These are phyloP conservation scores for Steinernema hermaphroditum DNA, from an alignment of 2,888 invertebrate genomes.

Conservation along the genomic window DNA sequence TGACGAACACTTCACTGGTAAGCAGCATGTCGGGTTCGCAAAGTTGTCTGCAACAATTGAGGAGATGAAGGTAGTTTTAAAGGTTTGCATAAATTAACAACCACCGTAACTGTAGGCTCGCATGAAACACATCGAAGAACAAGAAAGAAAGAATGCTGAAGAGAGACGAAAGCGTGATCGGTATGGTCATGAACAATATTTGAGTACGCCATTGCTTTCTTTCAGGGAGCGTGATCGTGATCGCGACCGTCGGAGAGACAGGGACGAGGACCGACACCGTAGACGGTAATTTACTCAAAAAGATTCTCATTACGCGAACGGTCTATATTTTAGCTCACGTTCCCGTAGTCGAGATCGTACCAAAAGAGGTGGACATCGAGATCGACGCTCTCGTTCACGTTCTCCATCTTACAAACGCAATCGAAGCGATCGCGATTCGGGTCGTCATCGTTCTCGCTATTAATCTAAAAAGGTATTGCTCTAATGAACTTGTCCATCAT, in stretches of 20 bases:
- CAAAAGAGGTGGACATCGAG: not conserved
- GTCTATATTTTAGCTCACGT: slow-evolving; percentile 6
- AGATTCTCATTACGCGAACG: not conserved
- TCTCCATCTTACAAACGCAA: slow-evolving; percentile 14
- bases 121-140: slow-evolving; percentile 29
- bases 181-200: not conserved
- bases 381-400: slow-evolving; percentile 12
- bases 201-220: not conserved
- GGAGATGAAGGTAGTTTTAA: slow-evolving; percentile 38
- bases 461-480: slow-evolving; percentile 13
- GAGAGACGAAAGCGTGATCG: slow-evolving; percentile 30
- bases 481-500: slow-evolving; percentile 2
- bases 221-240: slow-evolving; percentile 25
- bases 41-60: slow-evolving; percentile 67
- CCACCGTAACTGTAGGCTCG: not conserved
- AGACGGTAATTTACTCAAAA: not conserved
- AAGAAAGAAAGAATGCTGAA: slow-evolving; percentile 20
- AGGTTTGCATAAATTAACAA: not conserved
- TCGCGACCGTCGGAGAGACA: slow-evolving; percentile 19
- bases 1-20: slow-evolving; percentile 95
- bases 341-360: not conserved
- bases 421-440: not conserved
- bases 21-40: slow-evolving; percentile 90
- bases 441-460: slow-evolving; percentile 21
- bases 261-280: not conserved